Conservation (phyloP, 2,888 invertebrate species). For the Melipona beecheii region DNA sequence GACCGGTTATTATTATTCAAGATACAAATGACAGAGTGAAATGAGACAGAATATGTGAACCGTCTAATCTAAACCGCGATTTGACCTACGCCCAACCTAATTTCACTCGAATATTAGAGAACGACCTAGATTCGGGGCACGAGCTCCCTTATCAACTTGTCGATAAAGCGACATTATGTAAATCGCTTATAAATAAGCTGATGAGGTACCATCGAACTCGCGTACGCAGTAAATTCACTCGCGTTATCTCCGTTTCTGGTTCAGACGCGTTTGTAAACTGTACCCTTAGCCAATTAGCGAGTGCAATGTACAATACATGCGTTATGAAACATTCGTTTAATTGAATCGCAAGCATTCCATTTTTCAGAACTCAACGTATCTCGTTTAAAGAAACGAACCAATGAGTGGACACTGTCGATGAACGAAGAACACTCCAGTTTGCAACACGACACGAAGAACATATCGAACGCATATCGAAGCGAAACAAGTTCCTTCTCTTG, state of each 20-base stretch:
- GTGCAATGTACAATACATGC: no score
- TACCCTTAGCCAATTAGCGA: not conserved
- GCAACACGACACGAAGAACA: no score
- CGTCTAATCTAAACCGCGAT: not conserved
- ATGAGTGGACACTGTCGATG: no score
- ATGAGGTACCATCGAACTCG: not conserved
- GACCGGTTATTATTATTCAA: not conserved
- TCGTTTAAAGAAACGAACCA: no score
- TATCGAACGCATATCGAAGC: no score
- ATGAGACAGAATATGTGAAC: conserved; percentile 11
- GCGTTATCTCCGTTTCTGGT: not conserved
- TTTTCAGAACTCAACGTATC: no score
- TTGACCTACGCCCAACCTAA: conserved; percentile 35
- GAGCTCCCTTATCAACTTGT: not conserved
- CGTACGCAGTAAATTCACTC: no score
- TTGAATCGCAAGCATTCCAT: no score
- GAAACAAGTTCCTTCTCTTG: no score
- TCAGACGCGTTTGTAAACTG: not conserved
- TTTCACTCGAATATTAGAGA: not conserved
- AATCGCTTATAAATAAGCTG: not conserved
- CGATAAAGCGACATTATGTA: not conserved
- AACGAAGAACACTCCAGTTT: no score
- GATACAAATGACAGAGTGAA: not conserved
- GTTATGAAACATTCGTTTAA: no score
- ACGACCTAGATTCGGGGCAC: not conserved